phyloP scores from a whole-genome alignment of 1,140 invertebrate genomes.

The Procambarus clarkii region DNA sequence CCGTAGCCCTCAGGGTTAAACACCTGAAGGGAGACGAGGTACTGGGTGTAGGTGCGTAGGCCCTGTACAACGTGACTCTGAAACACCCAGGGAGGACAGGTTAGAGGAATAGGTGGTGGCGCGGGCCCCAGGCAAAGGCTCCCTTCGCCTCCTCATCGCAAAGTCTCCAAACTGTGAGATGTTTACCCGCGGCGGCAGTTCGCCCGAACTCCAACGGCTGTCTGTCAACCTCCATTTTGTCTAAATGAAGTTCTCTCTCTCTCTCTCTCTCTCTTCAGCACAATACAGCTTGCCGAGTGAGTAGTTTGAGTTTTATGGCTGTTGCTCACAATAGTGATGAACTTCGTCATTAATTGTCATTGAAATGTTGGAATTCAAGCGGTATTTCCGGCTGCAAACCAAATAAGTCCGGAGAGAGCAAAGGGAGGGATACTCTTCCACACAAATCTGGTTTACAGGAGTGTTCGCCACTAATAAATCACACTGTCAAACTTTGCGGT shows the following conservation, averaged over 20 bases:
- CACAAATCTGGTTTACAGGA: slow-evolving; percentile 12
- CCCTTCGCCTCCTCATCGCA: not conserved
- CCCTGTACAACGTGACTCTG: slow-evolving; percentile 85
- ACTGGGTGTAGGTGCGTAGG: slow-evolving; percentile 85
- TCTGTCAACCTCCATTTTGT: not conserved
- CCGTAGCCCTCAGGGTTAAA: slow-evolving; percentile 85
- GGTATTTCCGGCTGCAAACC: slow-evolving; percentile 34
- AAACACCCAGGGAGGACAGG: slow-evolving; percentile 72
- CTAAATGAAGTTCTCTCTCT: too few relatives aligned
- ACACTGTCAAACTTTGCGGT: not conserved
- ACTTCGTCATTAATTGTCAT: too few relatives aligned
- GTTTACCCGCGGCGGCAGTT: not conserved
- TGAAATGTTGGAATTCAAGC: not conserved
- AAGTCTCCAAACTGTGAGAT: not conserved
- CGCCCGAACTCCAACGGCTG: not conserved
- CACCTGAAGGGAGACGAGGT: slow-evolving; percentile 85
- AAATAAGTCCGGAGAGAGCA: slow-evolving; percentile 45
- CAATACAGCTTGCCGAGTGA: too few relatives aligned
- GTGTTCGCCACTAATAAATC: slow-evolving; percentile 2
- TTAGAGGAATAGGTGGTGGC: slow-evolving; percentile 19
- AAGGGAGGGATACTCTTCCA: slow-evolving; percentile 65
- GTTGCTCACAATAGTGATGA: too few relatives aligned
- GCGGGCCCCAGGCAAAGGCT: not conserved
- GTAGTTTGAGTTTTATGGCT: too few relatives aligned
- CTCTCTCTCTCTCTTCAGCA: too few relatives aligned